phyloP scores from a whole-genome alignment of 2,797 vertebrate species.

The Spatula clypeata region DNA sequence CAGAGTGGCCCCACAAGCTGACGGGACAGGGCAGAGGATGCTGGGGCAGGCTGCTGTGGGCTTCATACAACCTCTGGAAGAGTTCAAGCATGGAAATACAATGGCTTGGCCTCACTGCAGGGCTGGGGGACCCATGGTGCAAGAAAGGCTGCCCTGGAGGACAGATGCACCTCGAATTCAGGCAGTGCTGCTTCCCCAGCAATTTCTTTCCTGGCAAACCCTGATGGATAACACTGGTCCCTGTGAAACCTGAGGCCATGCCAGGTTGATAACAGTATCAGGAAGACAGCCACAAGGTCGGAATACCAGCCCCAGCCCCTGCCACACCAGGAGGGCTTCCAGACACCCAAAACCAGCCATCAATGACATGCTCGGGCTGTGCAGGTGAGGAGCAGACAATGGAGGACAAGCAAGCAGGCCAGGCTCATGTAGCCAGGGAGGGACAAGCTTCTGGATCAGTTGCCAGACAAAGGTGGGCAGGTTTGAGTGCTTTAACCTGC shows the following conservation, averaged over 20 bases:
- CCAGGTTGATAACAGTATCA: not conserved
- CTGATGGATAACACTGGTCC: not conserved
- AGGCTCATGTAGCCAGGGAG: accelerated
- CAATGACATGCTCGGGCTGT: not conserved
- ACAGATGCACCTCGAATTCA: not conserved
- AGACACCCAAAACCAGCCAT: not conserved
- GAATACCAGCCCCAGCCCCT: slow-evolving; percentile 1
- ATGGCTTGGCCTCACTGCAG: not conserved
- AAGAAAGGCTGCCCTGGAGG: not conserved
- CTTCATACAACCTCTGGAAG: not conserved
- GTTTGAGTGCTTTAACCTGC: not conserved
- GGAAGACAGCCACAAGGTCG: not conserved
- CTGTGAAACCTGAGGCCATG: not conserved
- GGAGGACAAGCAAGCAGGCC: not conserved
- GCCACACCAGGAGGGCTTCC: slow-evolving; percentile 23
- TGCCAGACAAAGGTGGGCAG: slow-evolving; percentile 58
- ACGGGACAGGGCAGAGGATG: not conserved
- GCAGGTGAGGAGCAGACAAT: not conserved
- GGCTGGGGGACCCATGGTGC: not conserved
- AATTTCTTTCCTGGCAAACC: not conserved
- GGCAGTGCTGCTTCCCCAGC: not conserved
- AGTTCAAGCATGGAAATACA: accelerated
- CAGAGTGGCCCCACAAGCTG: accelerated
- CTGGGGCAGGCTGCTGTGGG: not conserved
- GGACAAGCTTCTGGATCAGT: slow-evolving; percentile 37